Evolutionary conservation across 2,888 invertebrate species (phyloP), one percentile per base, ranked within the genome.

Genomic region (Rhimphoctona megacephalus): DNA sequence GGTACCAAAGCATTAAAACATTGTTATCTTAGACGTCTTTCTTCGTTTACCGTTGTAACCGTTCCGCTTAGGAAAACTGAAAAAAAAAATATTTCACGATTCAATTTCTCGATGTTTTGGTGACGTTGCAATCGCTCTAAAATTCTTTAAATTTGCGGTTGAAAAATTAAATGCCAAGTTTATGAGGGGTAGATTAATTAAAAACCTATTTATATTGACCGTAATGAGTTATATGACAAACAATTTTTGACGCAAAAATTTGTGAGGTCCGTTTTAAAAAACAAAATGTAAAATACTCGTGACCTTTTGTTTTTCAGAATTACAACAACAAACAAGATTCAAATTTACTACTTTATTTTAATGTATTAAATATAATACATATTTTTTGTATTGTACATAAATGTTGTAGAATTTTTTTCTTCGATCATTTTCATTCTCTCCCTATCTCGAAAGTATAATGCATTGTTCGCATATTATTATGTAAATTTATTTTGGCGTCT

Each of bases 1-100:
- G 87, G 85, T 85, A 87, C 76, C 85, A 83, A 85, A 86, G 87
- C 87, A 87, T 87, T 87, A 87, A 87, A 86, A 85, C 86, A 87
- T 87, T 86, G 83, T 87, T 87, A 86, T 87, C 85, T 86, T 79
- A 79, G 81, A 79, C 81, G 70, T 39, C 25, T 30, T 49, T 61
- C 64, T 49, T 54, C 72, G 17, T 49, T 70, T 22, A 49, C 46
- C 57, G 72, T 33, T 52, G 57, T 39, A 25, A 36, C 22, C 57
- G 22, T 52, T 39, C 25, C 33, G 43, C 4, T n/a, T 39, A 25
- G 8, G 46, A 46, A 25, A 54, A 74, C 57, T 36, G 8, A 3
- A 17, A 30, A 57, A 57, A 11, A 30, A 57, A 14, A n/a, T n/a
- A 0, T 25, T 11, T 25, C 14, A 6, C 30, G 7, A n/a, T 22